phyloP scores from a whole-genome alignment of 2,113 vertebrate genomes.

The Chloroceryle aenea region DNA sequence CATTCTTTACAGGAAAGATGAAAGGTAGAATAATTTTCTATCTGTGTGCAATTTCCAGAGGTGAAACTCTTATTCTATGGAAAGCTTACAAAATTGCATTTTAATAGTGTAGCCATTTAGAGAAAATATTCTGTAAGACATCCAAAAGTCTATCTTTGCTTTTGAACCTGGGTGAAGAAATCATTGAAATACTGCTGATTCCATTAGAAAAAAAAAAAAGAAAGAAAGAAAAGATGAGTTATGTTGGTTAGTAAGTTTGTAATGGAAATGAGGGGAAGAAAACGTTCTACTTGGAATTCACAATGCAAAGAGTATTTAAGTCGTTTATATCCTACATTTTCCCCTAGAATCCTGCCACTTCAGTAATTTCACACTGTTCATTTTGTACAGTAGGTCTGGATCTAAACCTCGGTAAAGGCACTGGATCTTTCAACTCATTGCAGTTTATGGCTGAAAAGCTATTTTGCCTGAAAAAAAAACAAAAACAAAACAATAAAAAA shows the following conservation, averaged over 20 bases:
- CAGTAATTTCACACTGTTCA: neutral
- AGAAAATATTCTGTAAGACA: neutral
- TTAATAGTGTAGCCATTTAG: neutral
- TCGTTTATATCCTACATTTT: neutral
- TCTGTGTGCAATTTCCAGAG: neutral
- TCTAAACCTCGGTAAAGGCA: neutral
- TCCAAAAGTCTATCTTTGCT: neutral
- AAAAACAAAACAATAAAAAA: neutral
- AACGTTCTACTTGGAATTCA: neutral
- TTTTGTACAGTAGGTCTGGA: neutral
- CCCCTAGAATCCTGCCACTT: neutral
- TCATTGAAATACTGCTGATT: neutral
- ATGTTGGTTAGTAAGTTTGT: neutral
- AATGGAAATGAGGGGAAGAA: neutral
- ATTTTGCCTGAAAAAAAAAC: neutral
- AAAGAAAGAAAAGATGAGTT: neutral
- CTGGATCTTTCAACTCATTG: neutral
- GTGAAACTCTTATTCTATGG: neutral
- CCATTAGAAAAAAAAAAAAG: neutral
- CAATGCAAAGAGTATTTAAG: neutral
- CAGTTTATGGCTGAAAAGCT: neutral
- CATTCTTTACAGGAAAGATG: neutral
- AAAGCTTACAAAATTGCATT: neutral
- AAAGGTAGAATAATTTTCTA: neutral
- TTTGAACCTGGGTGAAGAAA: neutral